These are phyloP conservation scores for Dissostichus mawsoni DNA, from an alignment of 2,113 vertebrate species.

Conservation along the genomic window DNA sequence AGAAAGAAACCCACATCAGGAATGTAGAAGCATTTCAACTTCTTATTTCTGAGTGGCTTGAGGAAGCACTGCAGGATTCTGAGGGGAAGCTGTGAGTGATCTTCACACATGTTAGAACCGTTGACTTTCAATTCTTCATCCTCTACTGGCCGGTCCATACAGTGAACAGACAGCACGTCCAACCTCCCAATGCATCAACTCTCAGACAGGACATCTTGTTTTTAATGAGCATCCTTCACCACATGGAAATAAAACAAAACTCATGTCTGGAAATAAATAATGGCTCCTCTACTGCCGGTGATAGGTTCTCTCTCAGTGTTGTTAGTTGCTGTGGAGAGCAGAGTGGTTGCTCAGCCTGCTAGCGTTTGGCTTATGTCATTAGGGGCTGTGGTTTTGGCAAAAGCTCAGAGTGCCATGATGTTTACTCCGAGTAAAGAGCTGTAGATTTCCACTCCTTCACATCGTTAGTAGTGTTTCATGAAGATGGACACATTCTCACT, in stretches of 20 bases:
- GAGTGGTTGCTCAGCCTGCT: slow-evolving; percentile 55
- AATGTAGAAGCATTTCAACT: neutral
- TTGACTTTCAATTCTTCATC: slow-evolving; percentile 30
- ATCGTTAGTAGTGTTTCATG: slow-evolving; percentile 54
- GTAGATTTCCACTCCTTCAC: slow-evolving; percentile 64
- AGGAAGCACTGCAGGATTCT: slow-evolving; percentile 24
- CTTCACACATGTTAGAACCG: slow-evolving; percentile 34
- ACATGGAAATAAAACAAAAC: slow-evolving; percentile 33
- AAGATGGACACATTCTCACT: slow-evolving; percentile 62
- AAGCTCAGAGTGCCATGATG: slow-evolving; percentile 59
- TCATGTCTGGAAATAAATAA: slow-evolving; percentile 25
- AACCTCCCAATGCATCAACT: slow-evolving; percentile 29
- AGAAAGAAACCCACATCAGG: no score
- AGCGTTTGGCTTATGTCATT: slow-evolving; percentile 60
- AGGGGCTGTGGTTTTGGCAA: slow-evolving; percentile 73
- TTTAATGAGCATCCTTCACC: slow-evolving; percentile 53
- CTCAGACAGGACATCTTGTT: slow-evolving; percentile 29
- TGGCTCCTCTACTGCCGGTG: slow-evolving; percentile 28
- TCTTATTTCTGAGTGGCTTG: slow-evolving; percentile 25
- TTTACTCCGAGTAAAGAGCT: slow-evolving; percentile 66
- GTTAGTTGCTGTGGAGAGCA: slow-evolving; percentile 44
- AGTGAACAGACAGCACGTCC: slow-evolving; percentile 24
- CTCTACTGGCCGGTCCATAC: neutral
- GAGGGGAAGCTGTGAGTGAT: slow-evolving; percentile 40
- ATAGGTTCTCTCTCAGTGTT: slow-evolving; percentile 42